phyloP scores from a whole-genome alignment of 2,888 invertebrate genomes.

The Deilephila elpenor region DNA sequence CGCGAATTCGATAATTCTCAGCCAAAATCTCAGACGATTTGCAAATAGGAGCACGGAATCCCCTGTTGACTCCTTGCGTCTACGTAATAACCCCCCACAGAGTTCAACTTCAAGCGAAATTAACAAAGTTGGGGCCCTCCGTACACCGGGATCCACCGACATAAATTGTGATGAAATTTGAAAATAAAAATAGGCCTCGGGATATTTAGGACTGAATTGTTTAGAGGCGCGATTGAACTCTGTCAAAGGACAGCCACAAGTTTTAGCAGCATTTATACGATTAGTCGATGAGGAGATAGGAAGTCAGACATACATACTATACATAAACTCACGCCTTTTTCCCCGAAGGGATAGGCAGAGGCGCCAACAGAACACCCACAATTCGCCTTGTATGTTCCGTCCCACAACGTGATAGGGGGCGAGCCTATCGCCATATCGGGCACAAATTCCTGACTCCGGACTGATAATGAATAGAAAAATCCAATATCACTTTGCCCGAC shows the following conservation, averaged over 20 bases:
- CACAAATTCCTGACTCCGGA: too few relatives aligned
- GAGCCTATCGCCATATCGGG: too few relatives aligned
- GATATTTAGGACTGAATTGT: constrained; percentile 50
- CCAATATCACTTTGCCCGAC: too few relatives aligned
- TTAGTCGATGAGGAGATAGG: too few relatives aligned
- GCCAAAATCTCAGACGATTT: constrained; percentile 43
- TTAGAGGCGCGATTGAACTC: not conserved
- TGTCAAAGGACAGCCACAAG: not conserved
- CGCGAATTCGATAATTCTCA: constrained; percentile 25
- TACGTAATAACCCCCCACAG: constrained; percentile 73
- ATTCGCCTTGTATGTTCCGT: too few relatives aligned
- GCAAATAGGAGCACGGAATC: constrained; percentile 45
- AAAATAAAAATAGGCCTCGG: constrained; percentile 69
- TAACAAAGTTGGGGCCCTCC: constrained; percentile 75
- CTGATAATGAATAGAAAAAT: too few relatives aligned
- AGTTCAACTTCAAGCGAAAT: constrained; percentile 75
- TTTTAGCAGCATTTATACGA: not conserved
- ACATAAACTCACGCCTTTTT: too few relatives aligned
- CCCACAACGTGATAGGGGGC: too few relatives aligned
- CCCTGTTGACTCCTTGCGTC: constrained; percentile 48
- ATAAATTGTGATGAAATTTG: constrained; percentile 78
- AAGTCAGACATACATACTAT: too few relatives aligned
- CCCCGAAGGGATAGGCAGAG: too few relatives aligned
- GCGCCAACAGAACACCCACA: too few relatives aligned
- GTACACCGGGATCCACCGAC: constrained; percentile 63